Evolutionary conservation across 1,140 invertebrate species (phyloP).

Genomic region (Drusus annulatus): DNA sequence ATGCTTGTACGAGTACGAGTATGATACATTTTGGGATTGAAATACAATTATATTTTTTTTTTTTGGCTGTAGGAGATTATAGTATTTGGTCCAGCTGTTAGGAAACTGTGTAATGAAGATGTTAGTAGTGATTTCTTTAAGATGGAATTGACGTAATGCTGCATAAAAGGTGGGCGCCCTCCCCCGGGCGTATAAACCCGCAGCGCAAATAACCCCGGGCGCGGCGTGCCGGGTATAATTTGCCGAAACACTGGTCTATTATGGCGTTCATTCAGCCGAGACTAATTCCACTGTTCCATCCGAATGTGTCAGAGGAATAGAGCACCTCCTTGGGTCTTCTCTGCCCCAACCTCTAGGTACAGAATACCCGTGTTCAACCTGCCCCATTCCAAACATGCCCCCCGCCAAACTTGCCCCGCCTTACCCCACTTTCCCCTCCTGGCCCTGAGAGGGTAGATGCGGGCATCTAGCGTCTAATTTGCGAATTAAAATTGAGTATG

Average conservation of each 20-base stretch:
- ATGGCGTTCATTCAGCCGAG: constrained; percentile 58
- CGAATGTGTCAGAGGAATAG: constrained; percentile 55
- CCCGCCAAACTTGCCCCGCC: no score
- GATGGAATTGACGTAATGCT: constrained; percentile 20
- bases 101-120: constrained; percentile 54
- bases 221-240: constrained; percentile 58
- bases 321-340: constrained; percentile 41
- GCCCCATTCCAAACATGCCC: neutral
- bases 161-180: neutral
- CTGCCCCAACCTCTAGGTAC: neutral
- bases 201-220: constrained; percentile 56
- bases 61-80: constrained; percentile 59
- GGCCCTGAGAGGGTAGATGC: constrained; percentile 10
- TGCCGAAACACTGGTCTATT: constrained; percentile 60
- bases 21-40: no score
- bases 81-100: neutral
- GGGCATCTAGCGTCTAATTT: constrained; percentile 45
- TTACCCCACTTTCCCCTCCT: neutral
- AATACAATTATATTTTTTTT: no score
- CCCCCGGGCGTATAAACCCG: neutral
- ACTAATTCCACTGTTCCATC: constrained; percentile 59
- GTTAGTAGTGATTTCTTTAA: constrained; percentile 39
- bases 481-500: constrained; percentile 53
- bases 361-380: constrained; percentile 11
- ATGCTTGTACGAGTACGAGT: no score